A percentile compares a stretch with the other conserved stretches of the same genome.
Conservation (phyloP, 2,888 invertebrate genomes). For the Lepidonotus clava region DNA sequence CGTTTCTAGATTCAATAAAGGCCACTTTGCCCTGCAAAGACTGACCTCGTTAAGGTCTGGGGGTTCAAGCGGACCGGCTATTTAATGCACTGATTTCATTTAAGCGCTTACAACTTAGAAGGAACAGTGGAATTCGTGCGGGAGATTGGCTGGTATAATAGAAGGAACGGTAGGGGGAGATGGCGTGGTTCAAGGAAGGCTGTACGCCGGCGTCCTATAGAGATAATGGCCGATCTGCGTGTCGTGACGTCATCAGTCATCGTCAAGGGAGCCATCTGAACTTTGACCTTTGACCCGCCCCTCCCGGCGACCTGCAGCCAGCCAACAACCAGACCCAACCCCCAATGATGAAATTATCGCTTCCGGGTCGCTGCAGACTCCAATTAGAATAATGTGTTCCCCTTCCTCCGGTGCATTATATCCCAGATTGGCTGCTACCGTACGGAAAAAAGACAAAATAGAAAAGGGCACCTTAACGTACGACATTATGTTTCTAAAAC, state of each 20-base stretch:
- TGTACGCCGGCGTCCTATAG: neutral
- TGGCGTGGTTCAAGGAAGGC: too few relatives aligned
- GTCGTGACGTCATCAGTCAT: neutral
- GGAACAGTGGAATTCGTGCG: neutral
- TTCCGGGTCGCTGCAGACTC: neutral
- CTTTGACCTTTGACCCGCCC: neutral
- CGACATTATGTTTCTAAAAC: too few relatives aligned
- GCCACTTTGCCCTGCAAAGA: neutral
- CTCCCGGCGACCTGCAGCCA: too few relatives aligned
- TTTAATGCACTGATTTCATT: conserved; percentile 13
- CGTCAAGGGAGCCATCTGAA: neutral
- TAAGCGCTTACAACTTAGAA: neutral
- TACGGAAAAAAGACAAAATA: neutral
- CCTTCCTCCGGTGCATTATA: neutral
- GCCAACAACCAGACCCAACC: too few relatives aligned
- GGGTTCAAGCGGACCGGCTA: neutral
- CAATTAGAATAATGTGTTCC: neutral
- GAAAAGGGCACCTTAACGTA: too few relatives aligned
- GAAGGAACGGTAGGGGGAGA: neutral
- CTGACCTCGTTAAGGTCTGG: neutral
- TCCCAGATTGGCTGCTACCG: neutral
- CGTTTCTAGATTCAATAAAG: neutral
- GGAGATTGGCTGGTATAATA: neutral
- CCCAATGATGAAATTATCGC: conserved; percentile 19
- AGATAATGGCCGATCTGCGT: neutral